A percentile compares a stretch with the other conserved stretches of the same genome.
These are phyloP conservation scores for Tychaedon coryphoeus DNA, from an alignment of 2,113 vertebrate genomes.

Conservation along the genomic window DNA sequence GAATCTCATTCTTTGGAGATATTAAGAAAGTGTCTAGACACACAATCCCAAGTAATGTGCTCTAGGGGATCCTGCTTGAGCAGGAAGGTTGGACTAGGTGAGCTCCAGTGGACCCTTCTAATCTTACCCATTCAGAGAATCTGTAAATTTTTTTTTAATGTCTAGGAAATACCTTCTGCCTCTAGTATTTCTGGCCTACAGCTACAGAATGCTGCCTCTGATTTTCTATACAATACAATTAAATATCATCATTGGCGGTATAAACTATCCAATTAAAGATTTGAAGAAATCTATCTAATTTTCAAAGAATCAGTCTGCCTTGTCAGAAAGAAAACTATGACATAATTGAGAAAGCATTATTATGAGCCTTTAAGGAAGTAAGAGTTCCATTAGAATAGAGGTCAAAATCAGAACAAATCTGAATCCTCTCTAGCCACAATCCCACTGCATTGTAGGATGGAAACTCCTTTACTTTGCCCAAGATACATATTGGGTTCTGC, in stretches of 20 bases:
- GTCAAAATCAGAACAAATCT: not conserved
- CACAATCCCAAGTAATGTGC: not conserved
- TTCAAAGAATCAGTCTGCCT: not conserved
- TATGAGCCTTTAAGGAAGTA: not conserved
- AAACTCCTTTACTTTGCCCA: not conserved
- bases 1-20: not conserved
- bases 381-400: not conserved
- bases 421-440: not conserved
- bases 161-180: not conserved
- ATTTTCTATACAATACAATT: not conserved
- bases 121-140: not conserved
- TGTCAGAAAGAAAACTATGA: not conserved
- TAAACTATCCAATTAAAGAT: not conserved
- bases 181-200: not conserved
- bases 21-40: not conserved
- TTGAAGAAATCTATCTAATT: not conserved
- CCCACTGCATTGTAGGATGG: not conserved
- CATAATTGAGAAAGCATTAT: not conserved
- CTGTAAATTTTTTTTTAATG: not conserved
- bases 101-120: not conserved
- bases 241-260: not conserved
- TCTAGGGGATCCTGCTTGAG: not conserved
- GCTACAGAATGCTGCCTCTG: not conserved
- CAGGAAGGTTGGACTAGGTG: not conserved
- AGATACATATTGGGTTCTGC: accelerated